Evolutionary conservation across 2,113 vertebrate genomes (phyloP).

Genomic region (Nycticryphes semicollaris): DNA sequence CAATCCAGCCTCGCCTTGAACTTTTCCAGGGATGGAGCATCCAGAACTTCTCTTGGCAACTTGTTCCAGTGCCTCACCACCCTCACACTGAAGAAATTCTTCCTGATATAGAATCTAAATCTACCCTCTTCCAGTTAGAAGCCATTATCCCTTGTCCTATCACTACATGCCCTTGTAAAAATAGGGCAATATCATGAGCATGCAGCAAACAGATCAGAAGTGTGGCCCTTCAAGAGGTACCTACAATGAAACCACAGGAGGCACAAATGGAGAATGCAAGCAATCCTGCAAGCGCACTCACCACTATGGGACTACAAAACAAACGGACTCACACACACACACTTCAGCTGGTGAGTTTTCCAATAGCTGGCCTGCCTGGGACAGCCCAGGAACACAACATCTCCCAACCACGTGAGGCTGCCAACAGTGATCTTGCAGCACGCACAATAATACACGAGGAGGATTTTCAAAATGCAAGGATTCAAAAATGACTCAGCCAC

Average conservation of each 20-base stretch:
- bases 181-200: rapidly evolving
- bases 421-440: not conserved
- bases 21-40: too few relatives aligned
- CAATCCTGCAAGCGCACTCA: not conserved
- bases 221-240: not conserved
- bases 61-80: too few relatives aligned
- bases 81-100: too few relatives aligned
- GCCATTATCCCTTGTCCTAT: not conserved
- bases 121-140: not conserved
- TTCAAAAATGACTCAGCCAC: too few relatives aligned
- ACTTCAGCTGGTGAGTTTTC: not conserved
- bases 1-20: too few relatives aligned
- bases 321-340: not conserved
- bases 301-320: not conserved
- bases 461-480: not conserved
- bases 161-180: not conserved
- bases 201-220: not conserved
- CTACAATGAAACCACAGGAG: not conserved
- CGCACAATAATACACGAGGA: not conserved
- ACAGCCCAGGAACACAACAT: not conserved
- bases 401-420: not conserved
- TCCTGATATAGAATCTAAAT: too few relatives aligned
- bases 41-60: too few relatives aligned
- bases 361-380: not conserved
- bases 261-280: not conserved